Evolutionary conservation across 2,797 vertebrate species (phyloP).

Genomic region (Tragopan temminckii): DNA sequence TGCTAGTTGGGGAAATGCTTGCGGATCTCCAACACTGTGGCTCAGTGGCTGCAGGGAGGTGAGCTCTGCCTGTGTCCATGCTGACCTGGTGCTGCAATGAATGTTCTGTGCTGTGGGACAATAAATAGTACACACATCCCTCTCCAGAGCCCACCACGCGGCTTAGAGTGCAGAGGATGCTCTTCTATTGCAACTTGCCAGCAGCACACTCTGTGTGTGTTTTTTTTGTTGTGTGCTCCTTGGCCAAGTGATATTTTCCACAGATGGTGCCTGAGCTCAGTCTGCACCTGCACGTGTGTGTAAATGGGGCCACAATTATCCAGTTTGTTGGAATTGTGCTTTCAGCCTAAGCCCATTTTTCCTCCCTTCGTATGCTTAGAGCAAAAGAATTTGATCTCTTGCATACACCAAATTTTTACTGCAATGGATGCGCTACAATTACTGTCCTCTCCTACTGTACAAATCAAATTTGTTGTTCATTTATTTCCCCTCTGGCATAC

Average conservation of each 20-base stretch:
- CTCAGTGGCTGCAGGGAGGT: neutral
- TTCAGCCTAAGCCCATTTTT: neutral
- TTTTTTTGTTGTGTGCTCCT: fast-evolving
- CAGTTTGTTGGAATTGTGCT: slow-evolving; percentile 49
- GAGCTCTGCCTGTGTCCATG: neutral
- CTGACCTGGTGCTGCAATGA: neutral
- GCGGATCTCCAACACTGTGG: neutral
- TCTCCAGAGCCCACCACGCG: neutral
- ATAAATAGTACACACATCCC: fast-evolving
- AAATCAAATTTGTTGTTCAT: neutral
- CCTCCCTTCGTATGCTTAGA: neutral
- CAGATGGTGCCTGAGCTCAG: slow-evolving; percentile 41
- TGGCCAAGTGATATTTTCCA: slow-evolving; percentile 37
- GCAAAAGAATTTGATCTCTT: neutral
- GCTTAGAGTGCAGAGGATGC: neutral
- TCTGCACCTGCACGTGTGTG: slow-evolving; percentile 49
- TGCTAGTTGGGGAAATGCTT: neutral
- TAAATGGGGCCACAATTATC: neutral
- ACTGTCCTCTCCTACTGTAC: neutral
- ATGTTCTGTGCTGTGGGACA: neutral
- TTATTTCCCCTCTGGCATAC: neutral
- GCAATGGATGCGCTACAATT: neutral
- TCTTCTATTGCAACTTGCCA: neutral
- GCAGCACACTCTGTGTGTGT: neutral
- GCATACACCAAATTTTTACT: neutral